Evolutionary conservation across 2,113 vertebrate genomes (phyloP).

Genomic region (Myotis yumanensis): DNA sequence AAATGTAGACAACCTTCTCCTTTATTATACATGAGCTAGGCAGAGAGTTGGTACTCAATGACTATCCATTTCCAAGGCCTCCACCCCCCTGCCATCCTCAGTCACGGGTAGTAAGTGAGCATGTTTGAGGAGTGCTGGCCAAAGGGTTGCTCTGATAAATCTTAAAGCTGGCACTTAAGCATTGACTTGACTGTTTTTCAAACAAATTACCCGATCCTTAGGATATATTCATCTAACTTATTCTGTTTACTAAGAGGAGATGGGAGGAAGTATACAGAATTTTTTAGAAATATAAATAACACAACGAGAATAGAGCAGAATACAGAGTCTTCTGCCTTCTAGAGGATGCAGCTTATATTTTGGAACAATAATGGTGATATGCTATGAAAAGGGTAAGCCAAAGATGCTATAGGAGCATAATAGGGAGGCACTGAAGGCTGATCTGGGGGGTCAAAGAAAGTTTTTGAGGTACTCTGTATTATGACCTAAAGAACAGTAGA

Average conservation of each 20-base stretch:
- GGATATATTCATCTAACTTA: slow-evolving; percentile 26
- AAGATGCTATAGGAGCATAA: not conserved
- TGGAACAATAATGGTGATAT: not conserved
- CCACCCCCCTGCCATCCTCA: not conserved
- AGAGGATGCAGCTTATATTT: not conserved
- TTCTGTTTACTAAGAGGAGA: slow-evolving; percentile 6
- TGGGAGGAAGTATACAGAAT: not conserved
- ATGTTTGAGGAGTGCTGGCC: not conserved
- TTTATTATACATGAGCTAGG: slow-evolving; percentile 49
- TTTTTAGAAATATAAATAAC: not conserved
- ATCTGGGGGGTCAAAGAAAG: not conserved
- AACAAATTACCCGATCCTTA: not conserved
- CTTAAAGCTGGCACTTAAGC: slow-evolving; percentile 23
- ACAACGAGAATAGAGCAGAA: not conserved
- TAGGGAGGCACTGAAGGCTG: not conserved
- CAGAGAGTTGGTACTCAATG: not conserved
- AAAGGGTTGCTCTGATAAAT: slow-evolving; percentile 14
- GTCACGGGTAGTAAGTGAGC: not conserved
- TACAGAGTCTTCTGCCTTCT: not conserved
- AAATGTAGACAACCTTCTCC: slow-evolving; percentile 35
- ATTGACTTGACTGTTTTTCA: not conserved
- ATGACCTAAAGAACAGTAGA: not conserved
- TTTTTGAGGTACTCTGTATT: not conserved
- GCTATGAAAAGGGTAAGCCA: not conserved
- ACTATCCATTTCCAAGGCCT: slow-evolving; percentile 16